These are phyloP conservation scores for Sternarchorhynchus goeldii DNA, from an alignment of 2,797 vertebrate species.

Conservation along the genomic window DNA sequence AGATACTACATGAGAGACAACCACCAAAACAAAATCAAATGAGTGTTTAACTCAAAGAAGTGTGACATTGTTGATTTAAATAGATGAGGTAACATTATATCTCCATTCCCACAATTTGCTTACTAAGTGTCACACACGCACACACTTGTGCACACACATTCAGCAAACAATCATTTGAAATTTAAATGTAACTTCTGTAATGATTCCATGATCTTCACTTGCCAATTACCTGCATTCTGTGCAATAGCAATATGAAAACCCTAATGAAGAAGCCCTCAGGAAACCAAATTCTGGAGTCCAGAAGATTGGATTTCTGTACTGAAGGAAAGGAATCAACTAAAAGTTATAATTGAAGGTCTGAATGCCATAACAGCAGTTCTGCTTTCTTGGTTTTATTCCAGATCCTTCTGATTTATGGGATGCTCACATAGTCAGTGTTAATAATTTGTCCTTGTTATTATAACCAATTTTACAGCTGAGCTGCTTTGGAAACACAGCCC, in stretches of 20 bases:
- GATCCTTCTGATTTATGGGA: background rate
- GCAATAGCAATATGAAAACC: slow-evolving; percentile 25
- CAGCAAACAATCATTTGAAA: slow-evolving; percentile 4
- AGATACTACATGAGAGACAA: no score
- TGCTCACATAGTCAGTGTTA: background rate
- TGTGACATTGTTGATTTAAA: background rate
- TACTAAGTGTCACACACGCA: background rate
- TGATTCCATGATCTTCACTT: slow-evolving; percentile 3
- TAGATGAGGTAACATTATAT: no score
- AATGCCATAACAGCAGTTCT: background rate
- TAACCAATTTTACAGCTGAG: slow-evolving; percentile 22
- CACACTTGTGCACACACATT: background rate
- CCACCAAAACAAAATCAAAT: background rate
- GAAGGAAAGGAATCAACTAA: slow-evolving; percentile 9
- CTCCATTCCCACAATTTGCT: background rate
- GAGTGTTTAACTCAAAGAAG: background rate
- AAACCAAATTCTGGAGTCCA: slow-evolving; percentile 2
- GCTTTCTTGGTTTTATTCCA: slow-evolving; percentile 35
- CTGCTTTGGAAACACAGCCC: background rate
- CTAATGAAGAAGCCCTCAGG: slow-evolving; percentile 27
- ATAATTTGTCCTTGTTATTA: slow-evolving; percentile 33
- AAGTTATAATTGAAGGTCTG: background rate
- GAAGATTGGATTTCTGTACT: slow-evolving; percentile 37
- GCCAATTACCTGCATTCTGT: slow-evolving; percentile 40
- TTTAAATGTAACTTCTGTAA: slow-evolving; percentile 19